phyloP scores from a whole-genome alignment of 35 echinoderm and acorn worm genomes.

The Lytechinus variegatus region DNA sequence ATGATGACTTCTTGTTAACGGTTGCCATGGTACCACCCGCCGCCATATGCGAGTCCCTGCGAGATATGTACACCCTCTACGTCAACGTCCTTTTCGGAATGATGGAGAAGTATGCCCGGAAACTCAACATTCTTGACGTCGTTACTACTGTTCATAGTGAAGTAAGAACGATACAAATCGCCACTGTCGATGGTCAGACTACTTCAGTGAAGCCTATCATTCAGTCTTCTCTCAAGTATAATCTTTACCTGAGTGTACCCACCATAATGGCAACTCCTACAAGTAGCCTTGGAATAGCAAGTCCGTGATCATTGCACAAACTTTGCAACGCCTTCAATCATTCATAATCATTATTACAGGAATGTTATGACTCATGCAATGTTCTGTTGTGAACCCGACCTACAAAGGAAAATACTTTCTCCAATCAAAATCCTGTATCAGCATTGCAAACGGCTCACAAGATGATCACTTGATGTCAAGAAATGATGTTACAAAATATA shows the following conservation, averaged over 20 bases:
- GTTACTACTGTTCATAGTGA: conserved; percentile 76
- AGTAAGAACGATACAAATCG: conserved; percentile 61
- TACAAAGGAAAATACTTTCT: too few species aligned
- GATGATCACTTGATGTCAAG: too few species aligned
- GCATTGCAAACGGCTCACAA: too few species aligned
- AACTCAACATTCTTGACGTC: conserved; percentile 85
- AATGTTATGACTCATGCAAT: too few species aligned
- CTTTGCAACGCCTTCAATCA: too few species aligned
- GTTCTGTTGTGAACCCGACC: too few species aligned
- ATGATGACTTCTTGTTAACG: conserved; percentile 85
- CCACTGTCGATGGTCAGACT: conserved; percentile 14
- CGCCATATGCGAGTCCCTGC: conserved; percentile 48
- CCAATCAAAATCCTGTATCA: too few species aligned
- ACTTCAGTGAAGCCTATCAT: conserved; percentile 64
- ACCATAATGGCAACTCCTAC: not conserved
- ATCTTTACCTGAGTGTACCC: conserved; percentile 78
- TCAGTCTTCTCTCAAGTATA: conserved; percentile 83
- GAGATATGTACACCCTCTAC: conserved; percentile 70
- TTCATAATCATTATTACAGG: too few species aligned
- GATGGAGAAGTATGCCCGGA: conserved; percentile 78
- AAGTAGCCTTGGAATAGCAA: conserved; percentile 1
- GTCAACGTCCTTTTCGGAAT: conserved; percentile 72
- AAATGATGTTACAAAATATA: too few species aligned
- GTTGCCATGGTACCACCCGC: conserved; percentile 70
- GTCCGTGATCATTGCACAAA: not conserved